Base-by-base conservation (phyloP, 2,113 vertebrate species). In the Ictalurus punctatus region DNA sequence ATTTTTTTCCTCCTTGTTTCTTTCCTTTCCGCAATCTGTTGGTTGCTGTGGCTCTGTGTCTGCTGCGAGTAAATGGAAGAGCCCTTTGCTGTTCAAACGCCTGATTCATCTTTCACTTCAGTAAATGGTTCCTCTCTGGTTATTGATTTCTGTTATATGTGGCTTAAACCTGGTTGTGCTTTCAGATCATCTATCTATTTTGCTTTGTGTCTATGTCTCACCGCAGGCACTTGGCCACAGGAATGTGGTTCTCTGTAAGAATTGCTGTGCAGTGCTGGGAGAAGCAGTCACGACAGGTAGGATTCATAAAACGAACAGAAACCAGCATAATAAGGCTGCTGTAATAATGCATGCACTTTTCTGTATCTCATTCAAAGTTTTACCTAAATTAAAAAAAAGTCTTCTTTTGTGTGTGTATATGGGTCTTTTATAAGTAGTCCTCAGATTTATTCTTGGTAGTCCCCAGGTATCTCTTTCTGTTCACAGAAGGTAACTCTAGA, bases 281-380 rank as follows among this genome's bases (percentile, higher is more conserved):
- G 97, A 99, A 92, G 94, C 90, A 16, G 8, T 96, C 63, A 95
- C 97, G 92, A 93, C 97, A 97, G 98, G 98, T 99, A 96, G 89
- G 65, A 30, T 30, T n/a, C 25, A 78, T 58, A 44, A 34, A 76
- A 34, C 30, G 83, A 44, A 73, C 21, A 14, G 52, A 21, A 40
- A 85, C 48, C 34, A 37, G 25, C 30, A 23, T 69, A 82, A 37
- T 44, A 93, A 89, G 84, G 87, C 52, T 63, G 58, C 40, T 83
- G 58, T 80, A 34, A 90, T 16, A 27, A 13, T 40, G 59, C 16
- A 1, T 44, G 27, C 14, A 21, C 19, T 30, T 48, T 79, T 81
- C n/a, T 25, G n/a, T n/a, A 5, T 59, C 54, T n/a, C 23, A 40
- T 23, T 73, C 6, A 52, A 7, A 25, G 17, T 56, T 87, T 52